Evolutionary conservation across 2,888 invertebrate genomes (phyloP), one percentile per base, ranked within the genome.

Genomic region (Macrophya alboannulata): DNA sequence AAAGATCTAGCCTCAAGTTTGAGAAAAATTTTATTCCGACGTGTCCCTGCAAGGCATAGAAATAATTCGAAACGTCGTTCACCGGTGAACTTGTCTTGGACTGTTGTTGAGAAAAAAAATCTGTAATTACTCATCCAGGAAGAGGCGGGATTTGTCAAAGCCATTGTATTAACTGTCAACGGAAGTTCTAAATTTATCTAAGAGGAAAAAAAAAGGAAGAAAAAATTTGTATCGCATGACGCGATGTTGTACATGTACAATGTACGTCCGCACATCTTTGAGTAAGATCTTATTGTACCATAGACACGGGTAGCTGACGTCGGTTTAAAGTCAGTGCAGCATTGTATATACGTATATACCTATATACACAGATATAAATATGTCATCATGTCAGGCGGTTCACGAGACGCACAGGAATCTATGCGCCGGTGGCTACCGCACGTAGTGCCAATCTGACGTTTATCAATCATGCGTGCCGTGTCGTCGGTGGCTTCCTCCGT

Each of bases 401-500:
- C 31, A 83, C 68, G 68, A 48, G 77, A 81, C 81, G 81, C 84
- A 72, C n/a, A 72, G 72, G 84, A 84, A 84, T 71, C 72, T 84
- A 72, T 85, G 85, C 85, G 85, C 85, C 86, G 86, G 87, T 87
- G 87, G 84, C 86, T 85, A 84, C 86, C 86, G 87, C 87, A 86
- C 85, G 87, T 86, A 86, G 84, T 87, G 89, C 88, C 88, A 88
- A 89, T 89, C 89, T 88, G 87, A 88, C 88, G 88, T 89, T 89
- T 89, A 89, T 88, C 88, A 90, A 90, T 90, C 88, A 88, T 89
- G 88, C 86, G 87, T 87, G 87, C 84, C 86, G 87, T 84, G 87
- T 87, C 87, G 88, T 71, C 68, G 71, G 45, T 48, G 12, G 40
- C 83, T 48, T 71, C 83, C 68, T 45, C 17, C 83, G 81, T 65